phyloP scores from a whole-genome alignment of 2,797 vertebrate species.

The Falco biarmicus region DNA sequence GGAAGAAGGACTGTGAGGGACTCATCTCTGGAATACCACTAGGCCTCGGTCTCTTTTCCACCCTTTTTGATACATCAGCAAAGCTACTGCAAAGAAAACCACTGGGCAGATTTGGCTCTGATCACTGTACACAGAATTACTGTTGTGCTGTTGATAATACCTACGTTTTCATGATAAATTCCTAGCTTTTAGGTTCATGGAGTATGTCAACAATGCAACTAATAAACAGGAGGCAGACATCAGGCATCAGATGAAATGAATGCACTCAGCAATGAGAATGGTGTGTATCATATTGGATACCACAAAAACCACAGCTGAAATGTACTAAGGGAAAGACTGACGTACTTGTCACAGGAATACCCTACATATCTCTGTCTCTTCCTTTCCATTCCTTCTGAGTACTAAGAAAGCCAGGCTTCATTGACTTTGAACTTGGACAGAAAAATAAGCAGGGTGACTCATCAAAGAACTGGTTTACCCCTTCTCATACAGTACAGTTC shows the following conservation, averaged over 20 bases:
- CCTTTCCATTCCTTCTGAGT: background rate
- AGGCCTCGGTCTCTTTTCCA: background rate
- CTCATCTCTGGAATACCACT: background rate
- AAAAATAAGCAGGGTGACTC: constrained; percentile 1
- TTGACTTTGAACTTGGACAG: constrained; percentile 3
- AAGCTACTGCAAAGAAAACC: background rate
- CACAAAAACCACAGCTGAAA: constrained; percentile 57
- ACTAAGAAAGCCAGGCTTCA: background rate
- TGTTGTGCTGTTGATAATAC: constrained; percentile 10
- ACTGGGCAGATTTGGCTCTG: background rate
- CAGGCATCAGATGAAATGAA: constrained; percentile 33
- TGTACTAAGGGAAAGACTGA: constrained; percentile 31
- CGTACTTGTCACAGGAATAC: constrained; percentile 23
- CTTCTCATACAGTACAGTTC: background rate
- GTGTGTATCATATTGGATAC: constrained; percentile 41
- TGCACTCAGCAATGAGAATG: constrained; percentile 15
- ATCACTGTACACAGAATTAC: background rate
- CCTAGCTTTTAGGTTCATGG: constrained; percentile 38
- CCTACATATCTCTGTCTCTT: background rate
- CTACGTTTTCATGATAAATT: constrained; percentile 50
- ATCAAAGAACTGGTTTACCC: background rate
- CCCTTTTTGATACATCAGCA: background rate
- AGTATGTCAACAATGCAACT: constrained; percentile 20
- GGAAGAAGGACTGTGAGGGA: background rate
- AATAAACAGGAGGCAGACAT: constrained; percentile 44